Evolutionary conservation across 2,113 vertebrate species (phyloP).

Genomic region (Macrotis lagotis): DNA sequence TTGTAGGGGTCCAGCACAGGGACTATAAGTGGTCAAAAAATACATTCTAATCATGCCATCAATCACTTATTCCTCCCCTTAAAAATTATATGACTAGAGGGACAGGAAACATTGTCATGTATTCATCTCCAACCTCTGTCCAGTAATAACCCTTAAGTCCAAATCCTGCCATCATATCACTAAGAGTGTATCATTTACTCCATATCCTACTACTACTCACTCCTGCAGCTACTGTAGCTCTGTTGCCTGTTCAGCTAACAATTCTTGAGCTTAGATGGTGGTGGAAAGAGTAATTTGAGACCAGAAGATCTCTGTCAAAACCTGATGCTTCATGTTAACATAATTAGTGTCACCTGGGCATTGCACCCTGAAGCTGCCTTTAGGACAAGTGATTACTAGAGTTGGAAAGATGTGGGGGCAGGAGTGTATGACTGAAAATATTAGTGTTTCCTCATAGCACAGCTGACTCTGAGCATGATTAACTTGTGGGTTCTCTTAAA

Average conservation of each 20-base stretch:
- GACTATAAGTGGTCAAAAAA: background rate
- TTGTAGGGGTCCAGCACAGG: background rate
- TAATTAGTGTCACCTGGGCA: slow-evolving; percentile 4
- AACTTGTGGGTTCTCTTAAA: background rate
- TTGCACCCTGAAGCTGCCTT: background rate
- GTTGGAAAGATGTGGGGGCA: background rate
- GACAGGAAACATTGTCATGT: background rate
- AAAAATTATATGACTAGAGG: background rate
- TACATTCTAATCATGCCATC: background rate
- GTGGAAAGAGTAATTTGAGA: background rate
- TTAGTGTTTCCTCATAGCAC: background rate
- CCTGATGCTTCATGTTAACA: slow-evolving; percentile 22
- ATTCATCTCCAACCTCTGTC: background rate
- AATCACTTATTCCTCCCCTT: slow-evolving; percentile 18
- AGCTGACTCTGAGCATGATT: background rate
- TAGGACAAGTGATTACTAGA: background rate
- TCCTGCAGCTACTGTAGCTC: background rate
- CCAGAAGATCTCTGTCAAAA: background rate
- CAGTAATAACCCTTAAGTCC: background rate
- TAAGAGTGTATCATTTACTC: background rate
- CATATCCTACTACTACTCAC: background rate
- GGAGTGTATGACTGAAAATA: background rate
- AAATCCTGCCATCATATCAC: background rate
- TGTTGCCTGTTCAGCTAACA: background rate
- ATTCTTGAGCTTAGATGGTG: slow-evolving; percentile 14